Evolutionary conservation across 2,797 vertebrate genomes (phyloP).

Genomic region (Darevskia mixta): DNA sequence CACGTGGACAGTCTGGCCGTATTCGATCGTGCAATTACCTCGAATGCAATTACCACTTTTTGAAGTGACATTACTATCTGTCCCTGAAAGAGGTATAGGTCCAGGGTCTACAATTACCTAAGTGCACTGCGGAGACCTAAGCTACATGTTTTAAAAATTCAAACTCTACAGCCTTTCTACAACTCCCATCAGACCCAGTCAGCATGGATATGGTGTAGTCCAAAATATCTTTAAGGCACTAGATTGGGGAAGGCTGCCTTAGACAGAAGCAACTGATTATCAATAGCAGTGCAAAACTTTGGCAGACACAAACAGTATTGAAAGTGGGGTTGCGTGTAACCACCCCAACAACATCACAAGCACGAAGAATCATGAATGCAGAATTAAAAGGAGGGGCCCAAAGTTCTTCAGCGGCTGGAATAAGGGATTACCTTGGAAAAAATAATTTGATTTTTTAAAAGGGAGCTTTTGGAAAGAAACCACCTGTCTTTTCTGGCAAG

Average conservation of each 20-base stretch:
- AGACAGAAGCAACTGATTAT: not conserved
- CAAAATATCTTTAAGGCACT: not conserved
- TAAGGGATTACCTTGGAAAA: slow-evolving; percentile 58
- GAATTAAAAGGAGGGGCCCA: not conserved
- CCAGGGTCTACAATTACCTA: too few species aligned
- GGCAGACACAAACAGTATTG: too few species aligned
- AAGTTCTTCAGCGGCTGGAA: slow-evolving; percentile 5
- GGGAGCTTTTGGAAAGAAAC: slow-evolving; percentile 62
- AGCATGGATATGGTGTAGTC: not conserved
- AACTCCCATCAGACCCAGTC: not conserved
- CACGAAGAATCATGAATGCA: too few species aligned
- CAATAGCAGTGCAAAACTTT: too few species aligned
- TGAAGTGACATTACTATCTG: too few species aligned
- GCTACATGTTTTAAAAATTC: not conserved
- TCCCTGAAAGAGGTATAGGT: too few species aligned
- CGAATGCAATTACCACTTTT: too few species aligned
- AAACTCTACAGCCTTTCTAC: not conserved
- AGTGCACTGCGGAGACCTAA: not conserved
- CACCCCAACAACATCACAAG: too few species aligned
- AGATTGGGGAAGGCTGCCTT: not conserved
- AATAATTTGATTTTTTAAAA: slow-evolving; percentile 44
- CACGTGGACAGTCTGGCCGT: too few species aligned
- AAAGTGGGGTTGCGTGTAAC: too few species aligned
- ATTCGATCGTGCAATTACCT: too few species aligned
- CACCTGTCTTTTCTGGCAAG: slow-evolving; percentile 76